phyloP scores from a whole-genome alignment of 2,888 invertebrate species.

The Drymonia ruficornis region DNA sequence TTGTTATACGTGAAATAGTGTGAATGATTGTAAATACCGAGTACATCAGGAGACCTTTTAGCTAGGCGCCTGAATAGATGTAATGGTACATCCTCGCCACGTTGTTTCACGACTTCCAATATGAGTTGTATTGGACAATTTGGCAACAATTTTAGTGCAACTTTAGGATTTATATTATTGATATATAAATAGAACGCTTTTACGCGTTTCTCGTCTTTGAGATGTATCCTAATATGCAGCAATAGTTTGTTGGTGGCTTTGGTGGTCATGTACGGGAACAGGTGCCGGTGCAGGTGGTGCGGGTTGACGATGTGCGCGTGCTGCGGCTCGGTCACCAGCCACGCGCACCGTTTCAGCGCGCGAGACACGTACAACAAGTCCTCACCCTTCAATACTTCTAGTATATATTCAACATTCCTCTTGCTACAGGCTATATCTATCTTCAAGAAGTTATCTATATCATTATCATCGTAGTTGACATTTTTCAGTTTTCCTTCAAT shows the following conservation, averaged over 20 bases:
- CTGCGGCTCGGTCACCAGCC: conserved; percentile 62
- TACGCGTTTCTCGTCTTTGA: conserved; percentile 59
- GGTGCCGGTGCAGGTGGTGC: conserved; percentile 50
- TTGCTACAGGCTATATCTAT: conserved; percentile 54
- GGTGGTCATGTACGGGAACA: conserved; percentile 61
- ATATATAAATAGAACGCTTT: conserved; percentile 62
- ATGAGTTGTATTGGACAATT: too few relatives aligned
- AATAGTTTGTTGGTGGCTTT: conserved; percentile 62
- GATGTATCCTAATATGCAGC: conserved; percentile 56
- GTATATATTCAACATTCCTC: conserved; percentile 50
- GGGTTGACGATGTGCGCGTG: conserved; percentile 67
- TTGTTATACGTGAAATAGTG: too few relatives aligned
- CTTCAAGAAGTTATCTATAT: conserved; percentile 53
- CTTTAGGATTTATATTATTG: conserved; percentile 47
- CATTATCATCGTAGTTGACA: conserved; percentile 23
- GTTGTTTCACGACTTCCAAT: too few relatives aligned
- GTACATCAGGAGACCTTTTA: too few relatives aligned
- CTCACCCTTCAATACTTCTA: conserved; percentile 51
- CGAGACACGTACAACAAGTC: conserved; percentile 64
- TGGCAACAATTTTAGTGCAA: conserved; percentile 69
- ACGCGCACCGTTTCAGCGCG: conserved; percentile 59
- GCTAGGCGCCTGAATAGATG: too few relatives aligned
- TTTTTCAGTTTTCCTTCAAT: too few relatives aligned
- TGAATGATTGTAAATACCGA: too few relatives aligned
- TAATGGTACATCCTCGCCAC: too few relatives aligned